phyloP scores from a whole-genome alignment of 2,797 vertebrate species.

The Aldrovandia affinis region DNA sequence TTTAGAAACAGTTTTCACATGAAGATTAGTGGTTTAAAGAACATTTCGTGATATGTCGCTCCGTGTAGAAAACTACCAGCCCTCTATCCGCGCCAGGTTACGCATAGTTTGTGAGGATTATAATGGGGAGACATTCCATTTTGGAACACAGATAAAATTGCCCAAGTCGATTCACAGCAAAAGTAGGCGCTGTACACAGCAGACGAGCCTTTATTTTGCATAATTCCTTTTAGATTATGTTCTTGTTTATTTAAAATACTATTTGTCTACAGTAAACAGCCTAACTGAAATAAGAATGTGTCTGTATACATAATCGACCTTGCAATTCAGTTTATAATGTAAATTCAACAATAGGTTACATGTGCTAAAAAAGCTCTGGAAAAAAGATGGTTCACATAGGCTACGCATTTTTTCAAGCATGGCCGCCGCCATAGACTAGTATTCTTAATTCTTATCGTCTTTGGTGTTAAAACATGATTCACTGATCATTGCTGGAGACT shows the following conservation, averaged over 20 bases:
- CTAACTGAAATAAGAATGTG: no score
- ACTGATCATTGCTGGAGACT: no score
- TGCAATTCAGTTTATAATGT: no score
- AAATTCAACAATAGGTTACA: no score
- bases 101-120: conserved; percentile 62
- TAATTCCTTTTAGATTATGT: background rate
- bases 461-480: no score
- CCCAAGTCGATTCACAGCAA: background rate
- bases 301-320: no score
- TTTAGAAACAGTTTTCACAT: background rate
- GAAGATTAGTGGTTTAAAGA: background rate
- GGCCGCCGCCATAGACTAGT: no score
- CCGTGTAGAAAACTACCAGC: conserved; percentile 40
- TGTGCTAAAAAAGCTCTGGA: no score
- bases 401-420: no score
- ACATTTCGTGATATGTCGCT: background rate
- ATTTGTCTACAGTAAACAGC: background rate
- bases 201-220: background rate
- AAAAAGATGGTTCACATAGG: no score
- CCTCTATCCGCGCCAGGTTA: conserved; percentile 56
- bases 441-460: no score
- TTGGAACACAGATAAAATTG: conserved; percentile 64
- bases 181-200: background rate
- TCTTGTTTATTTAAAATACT: background rate
- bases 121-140: conserved; percentile 63